Evolutionary conservation across 2,888 invertebrate species (phyloP).

Genomic region (Noctua comes): DNA sequence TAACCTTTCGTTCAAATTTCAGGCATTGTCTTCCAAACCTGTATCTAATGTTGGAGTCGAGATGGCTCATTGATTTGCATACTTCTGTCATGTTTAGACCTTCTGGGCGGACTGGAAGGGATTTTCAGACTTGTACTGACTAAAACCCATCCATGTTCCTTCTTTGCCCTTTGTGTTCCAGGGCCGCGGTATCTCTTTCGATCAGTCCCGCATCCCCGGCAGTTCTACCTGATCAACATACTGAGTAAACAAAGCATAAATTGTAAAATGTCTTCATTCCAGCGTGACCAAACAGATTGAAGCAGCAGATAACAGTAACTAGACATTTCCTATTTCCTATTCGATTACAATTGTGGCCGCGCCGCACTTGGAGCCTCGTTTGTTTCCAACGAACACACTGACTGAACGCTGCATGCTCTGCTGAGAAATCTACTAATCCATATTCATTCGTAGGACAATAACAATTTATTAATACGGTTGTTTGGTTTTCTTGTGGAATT

Average conservation of each 20-base stretch:
- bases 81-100: not conserved
- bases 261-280: constrained; percentile 40
- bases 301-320: constrained; percentile 70
- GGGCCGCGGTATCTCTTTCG: no score
- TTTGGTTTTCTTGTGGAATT: constrained; percentile 18
- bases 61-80: not conserved
- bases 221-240: not conserved
- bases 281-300: constrained; percentile 62
- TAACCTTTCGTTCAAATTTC: not conserved
- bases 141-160: no score
- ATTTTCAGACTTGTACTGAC: no score
- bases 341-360: constrained; percentile 75
- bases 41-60: not conserved
- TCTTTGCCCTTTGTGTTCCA: no score
- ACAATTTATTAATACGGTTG: constrained; percentile 36
- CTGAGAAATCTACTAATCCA: constrained; percentile 45
- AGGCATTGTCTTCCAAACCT: not conserved
- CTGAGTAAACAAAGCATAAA: constrained; percentile 28
- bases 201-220: no score
- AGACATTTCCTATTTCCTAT: constrained; percentile 77
- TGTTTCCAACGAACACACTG: constrained; percentile 51
- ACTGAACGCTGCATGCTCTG: constrained; percentile 6
- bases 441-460: constrained; percentile 52
- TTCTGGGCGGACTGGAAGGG: no score
- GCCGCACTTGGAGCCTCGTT: constrained; percentile 60